Base-by-base conservation (phyloP, 2,113 vertebrate genomes). In the Rhipidura dahli region DNA sequence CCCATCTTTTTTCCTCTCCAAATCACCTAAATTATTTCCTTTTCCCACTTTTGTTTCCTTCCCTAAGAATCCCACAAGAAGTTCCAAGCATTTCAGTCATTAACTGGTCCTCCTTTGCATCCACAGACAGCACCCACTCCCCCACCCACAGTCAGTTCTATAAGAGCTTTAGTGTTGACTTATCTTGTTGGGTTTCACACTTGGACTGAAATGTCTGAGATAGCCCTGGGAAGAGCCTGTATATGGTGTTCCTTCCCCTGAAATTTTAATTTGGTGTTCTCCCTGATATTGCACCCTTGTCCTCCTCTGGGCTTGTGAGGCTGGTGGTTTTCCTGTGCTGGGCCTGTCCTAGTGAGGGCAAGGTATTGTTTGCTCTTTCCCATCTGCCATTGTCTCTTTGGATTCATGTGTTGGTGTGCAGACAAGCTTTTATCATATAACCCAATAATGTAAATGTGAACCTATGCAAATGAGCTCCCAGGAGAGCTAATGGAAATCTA, bases 81-180 rank as follows among this genome's bases (percentile, higher is more conserved):
- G 6, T 13, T 10, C 27, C 20, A 12, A 19, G 14, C 5, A 64
- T 57, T 64, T 80, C 11, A 63, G 35, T 76, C 35, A 16, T 83
- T 37, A 30, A 53, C 40, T 23, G 5, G 7, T 84, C 4, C 6
- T 49, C 14, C 7, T 77, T 81, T 84, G 5, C 21, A 37, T 59
- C 4, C 4, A 13, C 28, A 59, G 8, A 35, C 7, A 72, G 4
- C 11, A 23, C 1, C 1, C 3, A 6, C 2, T 1, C 0, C 2
- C 2, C 6, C 0, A 2, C 3, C 1, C 3, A 3, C 5, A 2
- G 7, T 66, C 9, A 53, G 21, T 66, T 33, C 10, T 57, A 24
- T 8, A 24, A 19, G 4, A 44, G 45, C 4, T 57, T 56, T 79
- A 57, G 9, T 27, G 3, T 30, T 70, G 37, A 40, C 11, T 61